These are phyloP conservation scores for Eupithecia abbreviata DNA, from an alignment of 2,888 invertebrate genomes.

Conservation along the genomic window DNA sequence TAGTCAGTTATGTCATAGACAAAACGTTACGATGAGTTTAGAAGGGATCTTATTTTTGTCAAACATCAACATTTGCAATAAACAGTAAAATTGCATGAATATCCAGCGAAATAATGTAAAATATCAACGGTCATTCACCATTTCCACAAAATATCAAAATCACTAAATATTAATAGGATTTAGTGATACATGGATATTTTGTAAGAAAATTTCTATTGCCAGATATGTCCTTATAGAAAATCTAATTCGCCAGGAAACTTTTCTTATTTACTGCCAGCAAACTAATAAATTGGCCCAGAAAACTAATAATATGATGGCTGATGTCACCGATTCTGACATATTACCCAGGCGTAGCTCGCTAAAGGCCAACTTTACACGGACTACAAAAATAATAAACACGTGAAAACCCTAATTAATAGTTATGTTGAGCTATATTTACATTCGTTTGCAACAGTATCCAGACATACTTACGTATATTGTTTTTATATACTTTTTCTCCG, in stretches of 20 bases:
- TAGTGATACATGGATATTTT: not conserved
- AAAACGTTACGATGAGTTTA: not conserved
- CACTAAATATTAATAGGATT: not conserved
- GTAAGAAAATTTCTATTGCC: not conserved
- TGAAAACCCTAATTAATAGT: not conserved
- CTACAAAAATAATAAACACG: not conserved
- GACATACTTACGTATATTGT: not conserved
- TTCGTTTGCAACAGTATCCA: not conserved
- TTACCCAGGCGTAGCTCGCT: not conserved
- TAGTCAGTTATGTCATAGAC: no score
- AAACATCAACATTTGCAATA: not conserved
- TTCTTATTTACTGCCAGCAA: constrained; percentile 5
- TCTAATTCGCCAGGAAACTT: constrained; percentile 1
- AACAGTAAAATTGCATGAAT: not conserved
- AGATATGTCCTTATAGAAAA: not conserved
- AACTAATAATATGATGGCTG: constrained; percentile 1
- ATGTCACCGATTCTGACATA: not conserved
- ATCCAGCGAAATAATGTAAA: not conserved
- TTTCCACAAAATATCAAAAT: not conserved
- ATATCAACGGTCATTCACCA: not conserved
- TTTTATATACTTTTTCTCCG: not conserved
- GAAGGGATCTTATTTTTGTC: not conserved
- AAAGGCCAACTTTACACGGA: not conserved
- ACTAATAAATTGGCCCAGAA: constrained; percentile 1
- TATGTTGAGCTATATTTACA: not conserved